Evolutionary conservation across 2,888 invertebrate genomes (phyloP).

Genomic region (Eledona agricola): DNA sequence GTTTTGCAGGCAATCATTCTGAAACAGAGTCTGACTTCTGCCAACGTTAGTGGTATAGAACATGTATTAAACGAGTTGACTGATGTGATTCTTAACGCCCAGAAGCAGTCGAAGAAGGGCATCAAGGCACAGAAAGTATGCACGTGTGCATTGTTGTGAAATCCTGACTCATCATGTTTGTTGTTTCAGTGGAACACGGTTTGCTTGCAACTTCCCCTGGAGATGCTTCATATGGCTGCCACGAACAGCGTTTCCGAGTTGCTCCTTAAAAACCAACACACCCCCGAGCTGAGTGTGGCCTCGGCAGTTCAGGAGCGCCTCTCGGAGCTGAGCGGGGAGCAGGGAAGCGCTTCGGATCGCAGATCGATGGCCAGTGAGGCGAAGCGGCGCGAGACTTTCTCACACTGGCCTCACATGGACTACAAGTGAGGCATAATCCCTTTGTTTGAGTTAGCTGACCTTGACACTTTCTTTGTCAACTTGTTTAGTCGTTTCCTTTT

Average conservation of each 20-base stretch:
- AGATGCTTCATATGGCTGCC: constrained; percentile 81
- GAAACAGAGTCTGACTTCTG: constrained; percentile 79
- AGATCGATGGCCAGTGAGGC: constrained; percentile 91
- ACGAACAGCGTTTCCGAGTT: constrained; percentile 83
- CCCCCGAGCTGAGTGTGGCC: constrained; percentile 87
- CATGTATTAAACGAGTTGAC: constrained; percentile 82
- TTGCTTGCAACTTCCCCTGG: constrained; percentile 81
- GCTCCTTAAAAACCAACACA: constrained; percentile 81
- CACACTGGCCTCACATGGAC: constrained; percentile 96
- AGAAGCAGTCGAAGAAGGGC: constrained; percentile 80
- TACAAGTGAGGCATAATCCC: constrained; percentile 77
- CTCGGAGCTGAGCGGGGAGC: constrained; percentile 73
- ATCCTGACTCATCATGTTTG: constrained; percentile 6
- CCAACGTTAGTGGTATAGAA: constrained; percentile 74
- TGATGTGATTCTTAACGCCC: constrained; percentile 75
- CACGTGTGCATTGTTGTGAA: neutral
- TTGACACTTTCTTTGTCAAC: too few species aligned
- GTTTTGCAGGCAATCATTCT: constrained; percentile 77
- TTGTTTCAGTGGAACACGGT: constrained; percentile 88
- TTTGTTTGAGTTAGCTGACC: constrained; percentile 1
- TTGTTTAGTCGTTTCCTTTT: too few species aligned
- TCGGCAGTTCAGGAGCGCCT: constrained; percentile 89
- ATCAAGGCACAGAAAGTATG: constrained; percentile 89
- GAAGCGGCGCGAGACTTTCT: constrained; percentile 88
- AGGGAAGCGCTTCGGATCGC: constrained; percentile 65